Evolutionary conservation across 2,888 invertebrate genomes (phyloP), one percentile per base, ranked within the genome.

Genomic region (Galeruca laticollis): DNA sequence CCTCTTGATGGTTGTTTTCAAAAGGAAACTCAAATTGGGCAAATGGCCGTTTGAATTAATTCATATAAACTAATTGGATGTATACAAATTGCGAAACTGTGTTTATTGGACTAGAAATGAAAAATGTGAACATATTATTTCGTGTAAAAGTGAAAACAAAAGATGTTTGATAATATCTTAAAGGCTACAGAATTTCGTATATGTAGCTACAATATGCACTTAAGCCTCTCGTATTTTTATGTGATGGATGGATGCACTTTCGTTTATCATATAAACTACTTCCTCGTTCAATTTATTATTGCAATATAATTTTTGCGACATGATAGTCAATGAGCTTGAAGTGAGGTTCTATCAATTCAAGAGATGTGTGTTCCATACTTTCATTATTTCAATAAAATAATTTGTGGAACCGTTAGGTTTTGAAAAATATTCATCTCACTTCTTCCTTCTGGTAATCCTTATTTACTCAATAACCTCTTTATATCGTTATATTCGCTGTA

Each of bases 241-340:
- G 54, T 54, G 54, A 54, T 54, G 54, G 73, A 73, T 63, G 69
- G 61, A 20, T 70, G 68, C 70, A 72, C 72, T 72, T 72, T 72
- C 73, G 56, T 70, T 73, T 68, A 47, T 68, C 35, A 37, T 70
- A 68, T 69, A 63, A 65, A 64, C 62, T 54, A 56, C 73, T 73
- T 73, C 73, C 70, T 61, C 66, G 68, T 73, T 68, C 59, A 62
- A 62, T 66, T 47, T 54, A 54, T 31, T 31, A 64, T 64, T 68
- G 70, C 54, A 54, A 31, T 26, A 54, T 26, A 54, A 26, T 54
- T 54, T 15, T 6, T 8, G 8, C n/a, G 1, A 1, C 2, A 9
- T 47, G 13, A 47, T 47, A 47, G 47, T 47, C 15, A 47, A 47
- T 47, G 15, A 47, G 47, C 47, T 15, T 47, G 18, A 1, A n/a